phyloP scores from a whole-genome alignment of 2,888 invertebrate species.

The Phytoseiulus persimilis region DNA sequence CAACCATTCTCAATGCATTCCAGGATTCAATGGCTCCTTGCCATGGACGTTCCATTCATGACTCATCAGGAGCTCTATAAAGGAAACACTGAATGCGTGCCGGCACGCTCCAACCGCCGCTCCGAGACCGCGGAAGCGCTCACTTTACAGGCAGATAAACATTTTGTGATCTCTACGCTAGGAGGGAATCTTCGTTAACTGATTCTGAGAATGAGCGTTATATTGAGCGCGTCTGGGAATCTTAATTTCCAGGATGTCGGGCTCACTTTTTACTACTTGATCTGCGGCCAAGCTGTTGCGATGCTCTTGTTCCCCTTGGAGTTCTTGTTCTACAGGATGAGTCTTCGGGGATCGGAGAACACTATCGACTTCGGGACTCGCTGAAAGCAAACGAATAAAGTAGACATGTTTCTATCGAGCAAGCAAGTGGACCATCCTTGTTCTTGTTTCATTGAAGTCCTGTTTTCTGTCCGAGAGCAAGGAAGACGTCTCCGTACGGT shows the following conservation, averaged over 20 bases:
- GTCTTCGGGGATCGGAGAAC: background rate
- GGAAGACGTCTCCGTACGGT: too few relatives aligned
- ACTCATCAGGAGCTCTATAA: background rate
- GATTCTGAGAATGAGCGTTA: too few relatives aligned
- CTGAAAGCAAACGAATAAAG: background rate
- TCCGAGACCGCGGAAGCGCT: background rate
- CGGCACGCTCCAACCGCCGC: background rate
- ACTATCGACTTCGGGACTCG: background rate
- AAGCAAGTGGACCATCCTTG: too few relatives aligned
- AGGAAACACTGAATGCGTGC: background rate
- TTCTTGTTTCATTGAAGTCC: too few relatives aligned
- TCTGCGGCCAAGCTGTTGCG: background rate
- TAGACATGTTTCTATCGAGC: too few relatives aligned
- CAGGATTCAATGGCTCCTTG: background rate
- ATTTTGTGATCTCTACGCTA: background rate
- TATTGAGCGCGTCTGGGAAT: too few relatives aligned
- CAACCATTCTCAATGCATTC: too few relatives aligned
- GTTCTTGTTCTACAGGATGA: background rate
- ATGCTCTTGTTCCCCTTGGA: background rate
- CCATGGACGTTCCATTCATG: constrained; percentile 22
- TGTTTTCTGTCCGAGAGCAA: too few relatives aligned
- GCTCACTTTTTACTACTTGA: background rate
- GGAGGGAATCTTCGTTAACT: background rate
- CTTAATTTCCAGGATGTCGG: background rate
- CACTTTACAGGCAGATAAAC: background rate